These are phyloP conservation scores for Pyrgus malvae DNA, from an alignment of 2,888 invertebrate genomes.

Conservation along the genomic window DNA sequence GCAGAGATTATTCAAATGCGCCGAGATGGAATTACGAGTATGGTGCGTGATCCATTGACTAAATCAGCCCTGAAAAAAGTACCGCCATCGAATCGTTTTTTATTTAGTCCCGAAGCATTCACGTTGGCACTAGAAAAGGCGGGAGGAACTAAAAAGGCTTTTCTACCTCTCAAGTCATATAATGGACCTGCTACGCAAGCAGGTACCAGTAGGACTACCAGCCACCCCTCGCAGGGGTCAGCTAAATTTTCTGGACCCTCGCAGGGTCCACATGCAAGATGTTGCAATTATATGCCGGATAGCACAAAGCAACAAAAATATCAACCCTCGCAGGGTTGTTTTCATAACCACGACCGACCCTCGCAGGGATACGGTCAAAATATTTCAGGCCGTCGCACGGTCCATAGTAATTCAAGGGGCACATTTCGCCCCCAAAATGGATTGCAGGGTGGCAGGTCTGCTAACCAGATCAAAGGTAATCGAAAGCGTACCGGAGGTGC, in stretches of 20 bases:
- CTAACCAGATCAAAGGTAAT: background rate
- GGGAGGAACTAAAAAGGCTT: conserved; percentile 2
- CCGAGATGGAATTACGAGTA: background rate
- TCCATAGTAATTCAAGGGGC: background rate
- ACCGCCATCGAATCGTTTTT: background rate
- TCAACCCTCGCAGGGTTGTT: conserved; percentile 1
- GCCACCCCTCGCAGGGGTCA: background rate
- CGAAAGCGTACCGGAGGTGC: background rate
- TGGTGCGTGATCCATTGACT: background rate
- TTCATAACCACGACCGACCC: background rate
- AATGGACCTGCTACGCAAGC: background rate
- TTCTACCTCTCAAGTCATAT: background rate
- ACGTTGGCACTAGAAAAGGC: background rate
- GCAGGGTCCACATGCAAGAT: background rate
- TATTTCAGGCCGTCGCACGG: background rate
- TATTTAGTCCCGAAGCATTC: conserved; percentile 4
- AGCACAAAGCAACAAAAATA: no score
- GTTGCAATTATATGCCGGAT: background rate
- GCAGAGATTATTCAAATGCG: conserved; percentile 14
- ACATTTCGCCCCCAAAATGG: background rate
- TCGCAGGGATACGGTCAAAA: background rate
- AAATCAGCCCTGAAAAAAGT: conserved; percentile 5
- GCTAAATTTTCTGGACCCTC: background rate
- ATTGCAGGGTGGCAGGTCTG: background rate
- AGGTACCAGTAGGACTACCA: background rate